Evolutionary conservation across 2,797 vertebrate species (phyloP).

Genomic region (Periophthalmus magnuspinnatus): DNA sequence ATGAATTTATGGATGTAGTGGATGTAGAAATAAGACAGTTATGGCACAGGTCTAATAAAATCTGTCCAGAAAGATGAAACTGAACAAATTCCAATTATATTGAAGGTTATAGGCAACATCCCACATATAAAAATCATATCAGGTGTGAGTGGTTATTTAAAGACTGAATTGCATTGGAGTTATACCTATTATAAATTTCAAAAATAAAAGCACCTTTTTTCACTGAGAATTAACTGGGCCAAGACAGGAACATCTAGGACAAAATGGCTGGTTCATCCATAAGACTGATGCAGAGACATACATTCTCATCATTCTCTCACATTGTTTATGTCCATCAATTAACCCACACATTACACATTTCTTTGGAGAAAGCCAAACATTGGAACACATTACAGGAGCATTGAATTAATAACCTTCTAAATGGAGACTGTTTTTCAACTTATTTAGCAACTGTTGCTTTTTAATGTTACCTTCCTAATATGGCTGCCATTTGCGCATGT

Average conservation of each 20-base stretch:
- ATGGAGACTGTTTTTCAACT: background rate
- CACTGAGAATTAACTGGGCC: background rate
- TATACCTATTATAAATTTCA: background rate
- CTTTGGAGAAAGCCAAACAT: background rate
- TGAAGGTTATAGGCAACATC: background rate
- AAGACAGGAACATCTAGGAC: background rate
- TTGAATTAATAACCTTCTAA: background rate
- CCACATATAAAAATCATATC: background rate
- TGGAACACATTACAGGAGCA: background rate
- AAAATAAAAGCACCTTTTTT: background rate
- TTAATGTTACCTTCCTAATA: background rate
- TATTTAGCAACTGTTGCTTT: background rate
- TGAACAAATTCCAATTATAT: background rate
- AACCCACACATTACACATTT: background rate
- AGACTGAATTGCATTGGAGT: background rate
- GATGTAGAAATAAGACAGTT: background rate
- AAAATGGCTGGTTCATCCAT: background rate
- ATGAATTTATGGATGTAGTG: background rate
- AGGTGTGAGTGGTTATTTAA: background rate
- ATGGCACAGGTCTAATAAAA: slow-evolving; percentile 7
- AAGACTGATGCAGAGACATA: background rate
- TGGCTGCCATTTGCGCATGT: background rate
- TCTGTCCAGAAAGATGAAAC: background rate
- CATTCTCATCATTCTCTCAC: background rate
- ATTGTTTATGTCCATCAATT: slow-evolving; percentile 4